phyloP scores from a whole-genome alignment of 2,888 invertebrate species.

The Helleia helle region DNA sequence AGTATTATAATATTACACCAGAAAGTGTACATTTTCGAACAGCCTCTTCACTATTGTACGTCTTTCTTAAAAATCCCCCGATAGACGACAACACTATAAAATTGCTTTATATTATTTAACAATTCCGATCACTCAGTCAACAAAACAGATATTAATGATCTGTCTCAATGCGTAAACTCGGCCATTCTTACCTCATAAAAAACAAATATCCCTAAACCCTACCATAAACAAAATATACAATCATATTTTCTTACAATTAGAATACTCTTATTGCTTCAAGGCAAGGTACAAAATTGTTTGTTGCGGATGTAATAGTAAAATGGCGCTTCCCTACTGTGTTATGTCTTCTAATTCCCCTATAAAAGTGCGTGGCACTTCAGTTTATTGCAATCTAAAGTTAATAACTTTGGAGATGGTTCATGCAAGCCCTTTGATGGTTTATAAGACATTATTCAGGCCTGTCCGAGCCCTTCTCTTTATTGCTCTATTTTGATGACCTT shows the following conservation, averaged over 20 bases:
- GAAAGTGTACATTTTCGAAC: too few species aligned
- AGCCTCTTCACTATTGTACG: too few species aligned
- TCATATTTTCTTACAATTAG: constrained; percentile 20
- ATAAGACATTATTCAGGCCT: constrained; percentile 26
- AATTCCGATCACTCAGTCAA: too few species aligned
- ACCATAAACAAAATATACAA: constrained; percentile 49
- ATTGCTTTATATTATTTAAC: too few species aligned
- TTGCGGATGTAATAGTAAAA: neutral
- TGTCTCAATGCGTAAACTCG: constrained; percentile 48
- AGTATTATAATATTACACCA: too few species aligned
- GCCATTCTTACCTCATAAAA: constrained; percentile 67
- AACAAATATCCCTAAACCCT: constrained; percentile 64
- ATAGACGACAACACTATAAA: too few species aligned
- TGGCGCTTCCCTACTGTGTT: constrained; percentile 29
- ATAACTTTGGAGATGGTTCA: constrained; percentile 44
- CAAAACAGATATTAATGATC: constrained; percentile 47
- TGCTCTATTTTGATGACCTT: constrained; percentile 6
- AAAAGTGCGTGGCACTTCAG: constrained; percentile 63
- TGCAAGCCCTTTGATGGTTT: constrained; percentile 26
- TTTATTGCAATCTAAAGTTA: constrained; percentile 68
- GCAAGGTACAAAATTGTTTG: constrained; percentile 20
- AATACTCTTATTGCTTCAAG: constrained; percentile 17
- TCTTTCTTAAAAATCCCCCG: too few species aligned
- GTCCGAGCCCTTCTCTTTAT: constrained; percentile 19
- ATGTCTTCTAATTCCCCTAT: constrained; percentile 57